A percentile compares a stretch with the other conserved stretches of the same genome.
phyloP scores from a whole-genome alignment of 2,888 invertebrate species.

The Girardia tigrina region DNA sequence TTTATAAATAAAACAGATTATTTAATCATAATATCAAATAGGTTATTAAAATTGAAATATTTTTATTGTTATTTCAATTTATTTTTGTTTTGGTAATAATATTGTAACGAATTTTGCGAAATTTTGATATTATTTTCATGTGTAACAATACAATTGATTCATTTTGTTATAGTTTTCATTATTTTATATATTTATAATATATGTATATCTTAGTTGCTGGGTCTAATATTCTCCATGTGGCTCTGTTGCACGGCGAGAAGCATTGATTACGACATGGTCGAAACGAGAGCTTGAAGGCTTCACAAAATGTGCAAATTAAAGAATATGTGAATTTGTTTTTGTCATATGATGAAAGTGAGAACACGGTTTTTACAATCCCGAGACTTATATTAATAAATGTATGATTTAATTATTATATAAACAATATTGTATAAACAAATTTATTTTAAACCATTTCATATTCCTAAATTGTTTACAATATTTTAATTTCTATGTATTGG shows the following conservation, averaged over 20 bases:
- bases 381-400: neutral
- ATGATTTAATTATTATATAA: neutral
- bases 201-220: neutral
- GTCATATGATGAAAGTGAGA: neutral
- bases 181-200: too few relatives aligned
- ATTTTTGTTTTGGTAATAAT: too few relatives aligned
- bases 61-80: too few relatives aligned
- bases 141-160: too few relatives aligned
- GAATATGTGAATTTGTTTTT: neutral
- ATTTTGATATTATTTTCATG: too few relatives aligned
- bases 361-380: neutral
- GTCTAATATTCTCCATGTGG: constrained; percentile 16
- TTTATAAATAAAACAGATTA: too few relatives aligned
- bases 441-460: neutral
- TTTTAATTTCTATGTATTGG: neutral
- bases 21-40: too few relatives aligned
- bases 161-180: too few relatives aligned
- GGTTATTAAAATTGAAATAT: too few relatives aligned
- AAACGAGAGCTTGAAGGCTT: neutral
- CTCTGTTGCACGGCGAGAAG: neutral
- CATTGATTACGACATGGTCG: neutral
- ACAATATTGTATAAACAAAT: neutral
- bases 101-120: too few relatives aligned
- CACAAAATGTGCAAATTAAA: neutral
- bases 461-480: neutral